Percentiles rank a stretch among this genome's conserved stretches.
phyloP scores from a whole-genome alignment of 2,797 vertebrate species.

The Lemur catta region DNA sequence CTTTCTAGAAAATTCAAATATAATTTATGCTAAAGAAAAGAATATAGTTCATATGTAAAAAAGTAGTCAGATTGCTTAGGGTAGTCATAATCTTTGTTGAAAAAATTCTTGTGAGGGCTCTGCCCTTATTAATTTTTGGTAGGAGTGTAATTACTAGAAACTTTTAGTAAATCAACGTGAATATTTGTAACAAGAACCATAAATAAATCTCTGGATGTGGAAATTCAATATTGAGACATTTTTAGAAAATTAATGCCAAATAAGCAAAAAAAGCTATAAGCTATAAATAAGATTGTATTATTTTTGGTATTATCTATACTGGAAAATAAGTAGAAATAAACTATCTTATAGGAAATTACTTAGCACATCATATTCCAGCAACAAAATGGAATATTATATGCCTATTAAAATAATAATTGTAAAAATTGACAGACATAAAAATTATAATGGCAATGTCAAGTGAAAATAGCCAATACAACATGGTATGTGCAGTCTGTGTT shows the following conservation, averaged over 20 bases:
- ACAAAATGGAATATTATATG: neutral
- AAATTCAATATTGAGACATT: neutral
- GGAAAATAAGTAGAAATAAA: neutral
- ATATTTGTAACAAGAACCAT: neutral
- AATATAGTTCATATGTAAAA: neutral
- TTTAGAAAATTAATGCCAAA: constrained; percentile 31
- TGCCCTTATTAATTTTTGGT: neutral
- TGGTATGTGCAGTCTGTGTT: neutral
- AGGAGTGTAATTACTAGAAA: neutral
- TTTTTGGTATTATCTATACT: neutral
- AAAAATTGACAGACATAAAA: neutral
- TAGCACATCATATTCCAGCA: neutral
- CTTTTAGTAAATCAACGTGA: neutral
- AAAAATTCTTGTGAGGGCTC: neutral
- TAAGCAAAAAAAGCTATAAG: neutral
- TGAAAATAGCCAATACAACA: neutral
- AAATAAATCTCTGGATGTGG: neutral
- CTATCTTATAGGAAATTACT: neutral
- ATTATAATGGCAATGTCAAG: neutral
- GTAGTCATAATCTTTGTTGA: neutral
- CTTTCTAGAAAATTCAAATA: neutral
- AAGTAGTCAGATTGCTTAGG: neutral
- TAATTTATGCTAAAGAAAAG: neutral
- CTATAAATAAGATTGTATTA: neutral
- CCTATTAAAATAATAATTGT: neutral